These are phyloP conservation scores for Siniperca scherzeri DNA, from an alignment of 2,797 vertebrate genomes.

Conservation along the genomic window DNA sequence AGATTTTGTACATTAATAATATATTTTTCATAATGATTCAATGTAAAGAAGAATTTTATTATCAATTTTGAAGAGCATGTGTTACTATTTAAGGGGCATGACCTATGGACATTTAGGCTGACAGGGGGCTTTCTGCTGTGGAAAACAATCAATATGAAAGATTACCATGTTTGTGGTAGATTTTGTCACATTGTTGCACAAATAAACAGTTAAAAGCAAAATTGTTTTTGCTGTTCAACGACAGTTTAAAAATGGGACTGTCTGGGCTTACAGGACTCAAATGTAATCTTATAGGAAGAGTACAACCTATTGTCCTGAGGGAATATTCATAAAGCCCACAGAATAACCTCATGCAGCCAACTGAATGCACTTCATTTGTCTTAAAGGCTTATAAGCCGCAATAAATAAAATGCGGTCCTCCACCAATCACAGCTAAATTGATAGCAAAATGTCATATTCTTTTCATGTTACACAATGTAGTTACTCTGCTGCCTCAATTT, in stretches of 20 bases:
- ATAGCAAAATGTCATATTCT: conserved; percentile 62
- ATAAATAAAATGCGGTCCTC: conserved; percentile 66
- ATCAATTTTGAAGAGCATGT: conserved; percentile 85
- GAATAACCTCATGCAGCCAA: conserved; percentile 72
- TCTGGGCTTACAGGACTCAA: conserved; percentile 23
- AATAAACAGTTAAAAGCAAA: conserved; percentile 80
- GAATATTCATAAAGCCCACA: conserved; percentile 50
- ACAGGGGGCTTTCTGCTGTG: conserved; percentile 70
- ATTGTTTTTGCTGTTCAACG: conserved; percentile 36
- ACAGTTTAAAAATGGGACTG: conserved; percentile 16
- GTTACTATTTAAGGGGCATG: conserved; percentile 82
- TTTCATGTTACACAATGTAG: conserved; percentile 61
- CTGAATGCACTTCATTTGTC: conserved; percentile 68
- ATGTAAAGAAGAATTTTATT: conserved; percentile 83
- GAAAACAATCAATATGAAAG: conserved; percentile 81
- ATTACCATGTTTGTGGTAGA: conserved; percentile 83
- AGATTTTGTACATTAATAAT: conserved; percentile 88
- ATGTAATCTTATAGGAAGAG: conserved; percentile 36
- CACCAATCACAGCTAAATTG: conserved; percentile 52
- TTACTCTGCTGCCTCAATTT: conserved; percentile 64
- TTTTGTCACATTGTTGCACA: conserved; percentile 85
- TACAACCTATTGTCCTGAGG: conserved; percentile 48
- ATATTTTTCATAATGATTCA: conserved; percentile 88
- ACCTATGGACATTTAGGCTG: conserved; percentile 60
- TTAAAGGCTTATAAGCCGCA: conserved; percentile 59